Evolutionary conservation across 2,797 vertebrate genomes (phyloP), one percentile per base, ranked within the genome.

Genomic region (Bovichtus diacanthus): DNA sequence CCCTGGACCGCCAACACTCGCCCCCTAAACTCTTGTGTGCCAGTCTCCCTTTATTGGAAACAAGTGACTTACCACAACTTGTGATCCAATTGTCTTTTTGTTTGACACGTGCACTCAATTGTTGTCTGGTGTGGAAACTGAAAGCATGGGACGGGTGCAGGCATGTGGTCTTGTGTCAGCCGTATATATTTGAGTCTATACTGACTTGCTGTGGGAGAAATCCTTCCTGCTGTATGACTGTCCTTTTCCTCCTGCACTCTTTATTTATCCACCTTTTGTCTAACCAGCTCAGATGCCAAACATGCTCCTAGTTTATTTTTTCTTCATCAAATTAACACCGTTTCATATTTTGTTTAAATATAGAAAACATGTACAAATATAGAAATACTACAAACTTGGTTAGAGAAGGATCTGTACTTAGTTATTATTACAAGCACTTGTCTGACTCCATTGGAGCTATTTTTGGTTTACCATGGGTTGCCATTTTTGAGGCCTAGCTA

Each of bases 31-130:
- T 65, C 67, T 71, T 64, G 56, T 41, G 80, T 81, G 71, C 82
- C 81, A 85, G 74, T 79, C 75, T 74, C 74, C 73, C 51, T 90
- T 84, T 69, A 67, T 83, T 76, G 70, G 76, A 88, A 84, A 76
- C 81, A 80, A 90, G 65, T 79, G 65, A 79, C 80, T 76, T 50
- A 11, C 68, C 60, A 54, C 59, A 39, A 60, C 47, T 25, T 84
- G 78, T 86, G 64, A 81, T 84, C 81, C 66, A 65, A 86, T 83
- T 76, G 70, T 82, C 74, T 75, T 62, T 60, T 71, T 74, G 74
- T 81, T 64, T 70, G 78, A 74, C 80, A 55, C 62, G 44, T 68
- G 74, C 23, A 1, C 78, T 81, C 60, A 11, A 71, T 82, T 41
- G 72, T 78, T 80, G 64, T 29, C 71, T 41, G 36, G 34, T 16